Conservation (phyloP, 2,888 invertebrate species). For the Ypsolopha sequella region DNA sequence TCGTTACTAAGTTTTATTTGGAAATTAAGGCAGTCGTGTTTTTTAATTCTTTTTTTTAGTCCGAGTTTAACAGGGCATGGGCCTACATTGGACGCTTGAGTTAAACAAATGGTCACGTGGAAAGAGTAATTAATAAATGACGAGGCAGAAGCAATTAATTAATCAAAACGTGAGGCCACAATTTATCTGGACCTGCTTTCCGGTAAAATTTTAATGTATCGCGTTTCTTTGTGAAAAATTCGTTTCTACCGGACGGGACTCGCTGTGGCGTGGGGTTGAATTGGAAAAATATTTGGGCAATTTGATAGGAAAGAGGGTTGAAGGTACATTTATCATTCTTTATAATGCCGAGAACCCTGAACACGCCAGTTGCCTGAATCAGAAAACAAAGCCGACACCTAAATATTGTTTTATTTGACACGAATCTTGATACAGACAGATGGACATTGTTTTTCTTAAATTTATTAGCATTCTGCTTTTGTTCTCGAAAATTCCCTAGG, state of each 20-base stretch:
- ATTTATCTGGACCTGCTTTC: background rate
- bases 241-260: constrained; percentile 18
- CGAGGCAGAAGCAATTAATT: constrained; percentile 40
- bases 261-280: constrained; percentile 23
- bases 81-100: constrained; percentile 9
- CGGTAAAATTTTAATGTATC: constrained; percentile 10
- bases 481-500: too few relatives aligned
- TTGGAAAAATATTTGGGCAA: constrained; percentile 34
- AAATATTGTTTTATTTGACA: too few relatives aligned
- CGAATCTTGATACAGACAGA: too few relatives aligned
- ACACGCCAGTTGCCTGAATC: too few relatives aligned
- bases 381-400: too few relatives aligned
- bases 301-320: constrained; percentile 40
- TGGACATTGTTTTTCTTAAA: too few relatives aligned
- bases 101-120: constrained; percentile 31
- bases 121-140: constrained; percentile 40
- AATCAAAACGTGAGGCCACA: constrained; percentile 17
- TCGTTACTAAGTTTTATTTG: too few relatives aligned
- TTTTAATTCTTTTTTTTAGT: too few relatives aligned
- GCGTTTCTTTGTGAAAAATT: constrained; percentile 39
- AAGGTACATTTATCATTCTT: constrained; percentile 60
- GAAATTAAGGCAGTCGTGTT: too few relatives aligned
- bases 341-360: constrained; percentile 33
- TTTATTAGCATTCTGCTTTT: too few relatives aligned
- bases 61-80: too few relatives aligned